These are phyloP conservation scores for Sylvietta virens DNA, from an alignment of 2,113 vertebrate genomes.

Conservation along the genomic window DNA sequence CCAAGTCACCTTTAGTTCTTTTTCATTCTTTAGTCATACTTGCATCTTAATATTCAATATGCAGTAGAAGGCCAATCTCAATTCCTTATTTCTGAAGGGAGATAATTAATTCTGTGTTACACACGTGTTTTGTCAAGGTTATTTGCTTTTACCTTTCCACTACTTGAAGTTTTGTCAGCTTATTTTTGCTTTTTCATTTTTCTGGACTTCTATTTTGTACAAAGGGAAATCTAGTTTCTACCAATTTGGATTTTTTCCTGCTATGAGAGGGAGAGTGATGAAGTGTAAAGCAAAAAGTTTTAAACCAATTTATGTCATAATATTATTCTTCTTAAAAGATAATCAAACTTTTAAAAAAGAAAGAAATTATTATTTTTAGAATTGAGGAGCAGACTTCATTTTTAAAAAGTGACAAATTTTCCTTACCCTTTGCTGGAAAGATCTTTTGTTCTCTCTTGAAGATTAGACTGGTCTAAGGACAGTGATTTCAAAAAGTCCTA, in stretches of 20 bases:
- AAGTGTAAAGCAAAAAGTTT: neutral
- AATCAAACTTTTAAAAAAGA: neutral
- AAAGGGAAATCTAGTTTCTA: neutral
- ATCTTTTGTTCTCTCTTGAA: neutral
- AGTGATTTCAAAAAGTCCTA: neutral
- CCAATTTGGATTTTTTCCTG: neutral
- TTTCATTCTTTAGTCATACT: neutral
- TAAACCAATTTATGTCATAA: neutral
- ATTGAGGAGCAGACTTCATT: neutral
- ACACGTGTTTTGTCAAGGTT: accelerated
- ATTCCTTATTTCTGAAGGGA: neutral
- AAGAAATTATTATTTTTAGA: neutral
- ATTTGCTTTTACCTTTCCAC: neutral
- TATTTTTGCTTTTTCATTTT: neutral
- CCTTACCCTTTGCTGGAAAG: neutral
- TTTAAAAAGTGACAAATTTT: neutral
- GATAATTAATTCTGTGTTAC: neutral
- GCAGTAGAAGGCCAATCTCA: neutral
- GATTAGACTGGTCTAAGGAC: neutral
- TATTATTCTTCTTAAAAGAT: neutral
- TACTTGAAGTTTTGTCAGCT: neutral
- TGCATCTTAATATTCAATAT: neutral
- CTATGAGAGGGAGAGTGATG: neutral
- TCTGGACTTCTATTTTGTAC: neutral
- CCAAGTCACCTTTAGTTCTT: neutral